These are phyloP conservation scores for Dendrolimus kikuchii DNA, from an alignment of 1,140 invertebrate genomes.

Conservation along the genomic window DNA sequence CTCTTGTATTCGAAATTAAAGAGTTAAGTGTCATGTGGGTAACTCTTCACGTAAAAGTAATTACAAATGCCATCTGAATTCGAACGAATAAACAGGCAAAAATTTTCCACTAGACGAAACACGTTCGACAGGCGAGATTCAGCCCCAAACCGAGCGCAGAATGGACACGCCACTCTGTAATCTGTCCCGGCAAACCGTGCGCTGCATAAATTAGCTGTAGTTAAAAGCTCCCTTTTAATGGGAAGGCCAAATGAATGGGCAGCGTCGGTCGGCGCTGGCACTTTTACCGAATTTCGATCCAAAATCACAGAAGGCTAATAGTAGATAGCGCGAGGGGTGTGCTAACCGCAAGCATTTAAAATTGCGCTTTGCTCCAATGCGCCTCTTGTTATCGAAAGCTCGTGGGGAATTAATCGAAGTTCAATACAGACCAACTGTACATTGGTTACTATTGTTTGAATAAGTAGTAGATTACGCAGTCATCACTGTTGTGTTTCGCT, in stretches of 20 bases:
- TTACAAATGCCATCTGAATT: constrained; percentile 9
- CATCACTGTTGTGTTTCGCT: too few species aligned
- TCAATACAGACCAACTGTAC: constrained; percentile 4
- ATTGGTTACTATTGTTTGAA: not conserved
- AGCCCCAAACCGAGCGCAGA: constrained; percentile 19
- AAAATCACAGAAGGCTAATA: constrained; percentile 27
- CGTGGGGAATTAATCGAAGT: constrained; percentile 16
- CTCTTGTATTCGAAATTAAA: too few species aligned
- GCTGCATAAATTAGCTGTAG: constrained; percentile 34
- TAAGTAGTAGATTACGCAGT: too few species aligned
- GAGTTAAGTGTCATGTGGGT: too few species aligned
- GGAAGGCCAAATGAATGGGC: constrained; percentile 41
- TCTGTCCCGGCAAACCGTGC: constrained; percentile 35
- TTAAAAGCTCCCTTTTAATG: constrained; percentile 45
- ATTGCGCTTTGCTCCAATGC: constrained; percentile 23
- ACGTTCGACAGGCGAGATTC: constrained; percentile 33
- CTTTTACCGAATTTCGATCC: constrained; percentile 24
- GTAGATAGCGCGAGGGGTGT: constrained; percentile 13
- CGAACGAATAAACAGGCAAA: constrained; percentile 26
- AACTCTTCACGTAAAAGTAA: too few species aligned
- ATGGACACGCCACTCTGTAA: constrained; percentile 37
- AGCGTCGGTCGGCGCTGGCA: constrained; percentile 18
- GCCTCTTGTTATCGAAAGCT: constrained; percentile 14
- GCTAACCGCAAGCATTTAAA: constrained; percentile 31
- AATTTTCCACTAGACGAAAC: constrained; percentile 27